Percentiles rank a stretch among this genome's conserved stretches.
phyloP scores from a whole-genome alignment of 2,888 invertebrate species.

The Vannuccia rotundouncinata region DNA sequence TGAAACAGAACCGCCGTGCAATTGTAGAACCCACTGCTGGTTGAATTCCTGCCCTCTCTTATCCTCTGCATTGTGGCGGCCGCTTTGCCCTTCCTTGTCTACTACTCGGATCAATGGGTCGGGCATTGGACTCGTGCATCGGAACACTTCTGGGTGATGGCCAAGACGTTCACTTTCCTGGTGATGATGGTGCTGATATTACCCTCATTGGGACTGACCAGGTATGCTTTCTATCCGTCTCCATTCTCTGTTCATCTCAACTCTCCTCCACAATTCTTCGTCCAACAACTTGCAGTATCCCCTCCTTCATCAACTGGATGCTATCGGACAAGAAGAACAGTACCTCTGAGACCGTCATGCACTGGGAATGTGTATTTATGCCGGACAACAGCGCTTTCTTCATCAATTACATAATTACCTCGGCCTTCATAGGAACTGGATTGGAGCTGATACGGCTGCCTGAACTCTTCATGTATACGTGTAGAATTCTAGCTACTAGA shows the following conservation, averaged over 20 bases:
- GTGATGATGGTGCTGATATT: slow-evolving; percentile 86
- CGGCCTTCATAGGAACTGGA: slow-evolving; percentile 81
- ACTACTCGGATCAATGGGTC: slow-evolving; percentile 80
- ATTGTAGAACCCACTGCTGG: slow-evolving; percentile 46
- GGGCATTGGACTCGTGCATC: slow-evolving; percentile 84
- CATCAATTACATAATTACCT: slow-evolving; percentile 89
- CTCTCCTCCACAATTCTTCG: not conserved
- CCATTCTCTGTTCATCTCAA: not conserved
- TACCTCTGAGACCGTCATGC: too few relatives aligned
- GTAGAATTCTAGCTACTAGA: slow-evolving; percentile 69
- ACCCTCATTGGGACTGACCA: slow-evolving; percentile 73
- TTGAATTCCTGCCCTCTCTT: slow-evolving; percentile 81
- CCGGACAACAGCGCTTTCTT: slow-evolving; percentile 93
- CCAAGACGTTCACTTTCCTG: slow-evolving; percentile 81
- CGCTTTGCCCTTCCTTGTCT: slow-evolving; percentile 79
- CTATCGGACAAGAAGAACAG: too few relatives aligned
- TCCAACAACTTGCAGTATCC: not conserved
- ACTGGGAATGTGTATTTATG: slow-evolving; percentile 73
- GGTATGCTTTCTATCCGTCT: not conserved
- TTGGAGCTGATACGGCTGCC: slow-evolving; percentile 83
- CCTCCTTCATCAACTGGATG: slow-evolving; percentile 19
- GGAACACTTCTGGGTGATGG: slow-evolving; percentile 84
- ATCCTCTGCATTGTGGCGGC: slow-evolving; percentile 80
- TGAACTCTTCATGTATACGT: slow-evolving; percentile 78
- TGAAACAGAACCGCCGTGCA: too few relatives aligned